phyloP scores from a whole-genome alignment of 2,888 invertebrate genomes.

The Cybosia mesomella region DNA sequence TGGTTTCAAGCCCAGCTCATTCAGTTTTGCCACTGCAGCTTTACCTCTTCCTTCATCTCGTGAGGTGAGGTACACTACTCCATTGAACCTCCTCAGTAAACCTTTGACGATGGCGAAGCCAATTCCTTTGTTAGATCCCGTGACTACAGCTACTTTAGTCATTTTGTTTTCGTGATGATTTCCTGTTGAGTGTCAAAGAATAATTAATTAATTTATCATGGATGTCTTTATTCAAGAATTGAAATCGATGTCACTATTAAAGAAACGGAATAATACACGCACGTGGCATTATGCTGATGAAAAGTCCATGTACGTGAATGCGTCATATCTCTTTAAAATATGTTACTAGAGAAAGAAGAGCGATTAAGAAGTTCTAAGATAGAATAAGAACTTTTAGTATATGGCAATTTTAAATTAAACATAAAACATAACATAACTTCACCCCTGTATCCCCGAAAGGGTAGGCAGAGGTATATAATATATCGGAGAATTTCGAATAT shows the following conservation, averaged over 20 bases:
- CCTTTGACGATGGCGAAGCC: slow-evolving; percentile 88
- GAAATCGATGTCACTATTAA: not conserved
- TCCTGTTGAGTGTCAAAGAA: not conserved
- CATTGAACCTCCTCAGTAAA: slow-evolving; percentile 87
- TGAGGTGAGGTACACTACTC: slow-evolving; percentile 85
- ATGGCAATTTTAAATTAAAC: not conserved
- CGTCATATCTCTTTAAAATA: too few species aligned
- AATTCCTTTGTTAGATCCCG: slow-evolving; percentile 90
- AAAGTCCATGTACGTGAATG: too few species aligned
- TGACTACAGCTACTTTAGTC: slow-evolving; percentile 76
- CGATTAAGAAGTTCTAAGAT: too few species aligned
- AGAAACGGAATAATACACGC: too few species aligned
- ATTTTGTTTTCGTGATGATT: slow-evolving; percentile 17
- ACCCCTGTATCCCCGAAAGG: too few species aligned
- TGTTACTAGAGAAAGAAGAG: too few species aligned
- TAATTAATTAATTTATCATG: not conserved
- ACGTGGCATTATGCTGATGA: too few species aligned
- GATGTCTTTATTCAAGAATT: not conserved
- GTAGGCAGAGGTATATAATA: too few species aligned
- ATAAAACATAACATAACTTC: too few species aligned
- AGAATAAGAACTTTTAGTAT: too few species aligned
- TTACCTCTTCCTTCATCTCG: slow-evolving; percentile 64
- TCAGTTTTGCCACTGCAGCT: slow-evolving; percentile 58
- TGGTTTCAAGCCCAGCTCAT: slow-evolving; percentile 50
- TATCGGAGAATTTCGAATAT: too few species aligned